A percentile compares a stretch with the other conserved stretches of the same genome.
These are phyloP conservation scores for Sitophilus oryzae DNA, from an alignment of 1,140 invertebrate genomes.

Conservation along the genomic window DNA sequence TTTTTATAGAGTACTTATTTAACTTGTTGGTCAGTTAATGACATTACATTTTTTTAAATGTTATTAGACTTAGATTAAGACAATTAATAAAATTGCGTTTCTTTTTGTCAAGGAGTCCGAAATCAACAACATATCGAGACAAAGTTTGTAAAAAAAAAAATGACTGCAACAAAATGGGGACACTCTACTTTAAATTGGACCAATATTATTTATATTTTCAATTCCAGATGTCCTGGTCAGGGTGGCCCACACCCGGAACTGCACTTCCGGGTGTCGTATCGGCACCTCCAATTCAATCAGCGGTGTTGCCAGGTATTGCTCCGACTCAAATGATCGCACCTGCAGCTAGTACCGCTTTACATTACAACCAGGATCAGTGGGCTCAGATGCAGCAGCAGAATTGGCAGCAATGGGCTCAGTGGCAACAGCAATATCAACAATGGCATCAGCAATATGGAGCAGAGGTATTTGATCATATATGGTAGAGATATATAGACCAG, in stretches of 20 bases:
- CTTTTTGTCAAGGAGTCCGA: too few species aligned
- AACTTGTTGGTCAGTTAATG: too few species aligned
- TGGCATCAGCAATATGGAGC: constrained; percentile 78
- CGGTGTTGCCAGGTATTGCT: constrained; percentile 16
- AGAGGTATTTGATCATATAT: constrained; percentile 51
- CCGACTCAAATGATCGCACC: constrained; percentile 11
- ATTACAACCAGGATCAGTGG: constrained; percentile 65
- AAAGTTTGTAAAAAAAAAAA: too few species aligned
- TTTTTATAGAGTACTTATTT: too few species aligned
- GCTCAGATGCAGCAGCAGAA: constrained; percentile 63
- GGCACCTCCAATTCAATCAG: constrained; percentile 11
- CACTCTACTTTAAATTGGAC: too few species aligned
- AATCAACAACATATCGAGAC: too few species aligned
- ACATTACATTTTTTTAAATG: too few species aligned
- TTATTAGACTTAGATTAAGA: too few species aligned
- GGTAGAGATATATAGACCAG: too few species aligned
- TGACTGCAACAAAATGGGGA: too few species aligned
- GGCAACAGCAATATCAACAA: constrained; percentile 77
- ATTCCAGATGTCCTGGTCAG: constrained; percentile 38
- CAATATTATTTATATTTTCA: too few species aligned
- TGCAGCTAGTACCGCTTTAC: constrained; percentile 48
- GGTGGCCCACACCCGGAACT: constrained; percentile 8
- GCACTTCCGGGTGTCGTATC: constrained; percentile 10
- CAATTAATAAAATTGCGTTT: too few species aligned
- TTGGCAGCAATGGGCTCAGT: constrained; percentile 77